Evolutionary conservation across 2,888 invertebrate species (phyloP), one percentile per base, ranked within the genome.

Genomic region (Tuberolachnus salignus): DNA sequence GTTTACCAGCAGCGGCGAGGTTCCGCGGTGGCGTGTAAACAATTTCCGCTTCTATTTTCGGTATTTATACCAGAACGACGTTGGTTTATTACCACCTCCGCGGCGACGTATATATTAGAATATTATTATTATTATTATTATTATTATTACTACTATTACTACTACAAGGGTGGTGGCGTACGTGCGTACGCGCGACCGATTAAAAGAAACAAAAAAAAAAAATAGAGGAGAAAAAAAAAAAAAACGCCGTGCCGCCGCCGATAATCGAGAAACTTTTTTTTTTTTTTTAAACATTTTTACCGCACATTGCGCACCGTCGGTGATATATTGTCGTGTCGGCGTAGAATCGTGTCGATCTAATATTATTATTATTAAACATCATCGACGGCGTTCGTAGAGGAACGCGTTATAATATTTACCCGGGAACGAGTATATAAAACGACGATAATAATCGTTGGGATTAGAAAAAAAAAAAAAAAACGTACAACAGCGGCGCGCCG

Each of bases 21-120:
- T 55, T n/a, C 55, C 34, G 3, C 3, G 26, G n/a, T 11, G 21
- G 26, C n/a, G 19, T 13, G 53, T 53, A 69, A 69, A 69, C 67
- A 69, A 55, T 69, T 53, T 63, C 72, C 19, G 61, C 11, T 73
- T 51, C 61, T n/a, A 42, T 73, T 73, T 73, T 63, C 19, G 34
- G 16, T 71, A 61, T 73, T 61, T 73, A 49, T 67, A 51, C 19
- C 16, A 26, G 46, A 59, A 14, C 21, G 51, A 21, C 49, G 42
- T 51, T 21, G 6, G 34, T 71, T 71, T 71, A 71, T 71, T 70
- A 70, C 19, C 34, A 19, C 9, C 34, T n/a, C 11, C 3, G 19
- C 13, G 21, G 44, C 13, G 19, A n/a, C 13, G 34, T 13, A 44
- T 42, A 42, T 42, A 61, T 59, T 26, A 26, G 16, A 57, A 57